Evolutionary conservation across 2,797 vertebrate species (phyloP), one percentile per base, ranked within the genome.

Genomic region (Melanotaenia trifasciata): DNA sequence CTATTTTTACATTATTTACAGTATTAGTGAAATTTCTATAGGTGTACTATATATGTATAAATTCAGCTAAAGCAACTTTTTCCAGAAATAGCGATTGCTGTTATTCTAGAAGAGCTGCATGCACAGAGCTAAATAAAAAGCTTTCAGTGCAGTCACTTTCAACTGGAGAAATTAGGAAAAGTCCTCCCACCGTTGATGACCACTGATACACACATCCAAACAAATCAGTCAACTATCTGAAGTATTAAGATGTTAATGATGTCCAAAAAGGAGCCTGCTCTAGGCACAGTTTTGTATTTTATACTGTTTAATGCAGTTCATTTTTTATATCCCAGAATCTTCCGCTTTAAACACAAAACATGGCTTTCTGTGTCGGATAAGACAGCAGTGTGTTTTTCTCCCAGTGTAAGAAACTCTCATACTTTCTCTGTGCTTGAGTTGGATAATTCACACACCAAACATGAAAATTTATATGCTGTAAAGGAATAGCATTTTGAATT

Each of bases 401-500:
- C 47, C 33, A 53, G 24, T 40, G 68, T 26, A 18, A 16, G 12
- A 74, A 59, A 36, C 64, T 57, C 35, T 70, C 43, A 40, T 59
- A 28, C 56, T 59, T 54, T 56, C 54, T 74, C 58, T 75, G 58
- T 59, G 61, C 56, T 80, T 69, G 56, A 79, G 38, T 64, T 45
- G 60, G 54, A 70, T 26, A 58, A 51, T 58, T 77, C 70, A 43
- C 54, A 62, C 59, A 36, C n/a, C 7, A 9, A 59, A 60, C 65
- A 58, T 56, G 56, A 70, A 70, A 56, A 64, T 36, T 28, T 38
- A 64, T 47, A 67, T 1, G 18, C 30, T 84, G 77, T 84, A 58
- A 79, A 72, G 74, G 66, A 70, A 76, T 24, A 36, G 64, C 64
- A 60, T 56, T 79, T 75, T 53, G 43, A 68, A 76, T 63, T 70